A percentile compares a stretch with the other conserved stretches of the same genome.
Conservation (phyloP, 1,140 invertebrate genomes). For the Carposina sasakii region DNA sequence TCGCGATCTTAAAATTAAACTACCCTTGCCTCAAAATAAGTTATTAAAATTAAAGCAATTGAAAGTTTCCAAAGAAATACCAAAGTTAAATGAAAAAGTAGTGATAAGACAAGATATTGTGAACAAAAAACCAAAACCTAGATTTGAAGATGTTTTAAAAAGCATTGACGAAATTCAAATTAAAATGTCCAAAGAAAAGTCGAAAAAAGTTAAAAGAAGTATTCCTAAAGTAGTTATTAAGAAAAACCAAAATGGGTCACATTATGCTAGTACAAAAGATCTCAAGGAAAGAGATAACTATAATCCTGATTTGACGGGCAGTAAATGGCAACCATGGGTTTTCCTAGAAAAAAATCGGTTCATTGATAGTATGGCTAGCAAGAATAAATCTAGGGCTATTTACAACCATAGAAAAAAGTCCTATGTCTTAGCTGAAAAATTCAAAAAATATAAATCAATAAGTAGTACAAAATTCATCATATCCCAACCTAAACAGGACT, state of each 20-base stretch:
- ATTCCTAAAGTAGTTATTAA: conserved; percentile 70
- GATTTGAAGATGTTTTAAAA: conserved; percentile 70
- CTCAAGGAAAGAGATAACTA: conserved; percentile 32
- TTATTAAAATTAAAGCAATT: conserved; percentile 57
- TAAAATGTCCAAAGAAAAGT: conserved; percentile 57
- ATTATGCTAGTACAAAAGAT: conserved; percentile 57
- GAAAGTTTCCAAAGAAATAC: conserved; percentile 52
- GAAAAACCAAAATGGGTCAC: conserved; percentile 62
- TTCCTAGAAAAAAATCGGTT: conserved; percentile 61
- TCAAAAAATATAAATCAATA: conserved; percentile 57
- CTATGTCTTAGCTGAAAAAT: conserved; percentile 56
- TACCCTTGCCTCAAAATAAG: conserved; percentile 60
- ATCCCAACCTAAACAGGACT: conserved; percentile 42
- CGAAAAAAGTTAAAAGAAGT: conserved; percentile 48
- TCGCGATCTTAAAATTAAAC: conserved; percentile 57
- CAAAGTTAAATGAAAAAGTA: conserved; percentile 36
- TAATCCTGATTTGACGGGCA: conserved; percentile 59
- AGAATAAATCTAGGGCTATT: conserved; percentile 51
- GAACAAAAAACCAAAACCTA: conserved; percentile 62
- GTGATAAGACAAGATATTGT: conserved; percentile 23
- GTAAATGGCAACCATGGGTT: conserved; percentile 71
- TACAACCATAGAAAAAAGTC: conserved; percentile 54
- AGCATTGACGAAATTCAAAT: conserved; percentile 67
- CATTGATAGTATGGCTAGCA: conserved; percentile 64
- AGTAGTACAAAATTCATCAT: conserved; percentile 58